Conservation (phyloP, 2,113 vertebrate species). For the Rattus rattus region DNA sequence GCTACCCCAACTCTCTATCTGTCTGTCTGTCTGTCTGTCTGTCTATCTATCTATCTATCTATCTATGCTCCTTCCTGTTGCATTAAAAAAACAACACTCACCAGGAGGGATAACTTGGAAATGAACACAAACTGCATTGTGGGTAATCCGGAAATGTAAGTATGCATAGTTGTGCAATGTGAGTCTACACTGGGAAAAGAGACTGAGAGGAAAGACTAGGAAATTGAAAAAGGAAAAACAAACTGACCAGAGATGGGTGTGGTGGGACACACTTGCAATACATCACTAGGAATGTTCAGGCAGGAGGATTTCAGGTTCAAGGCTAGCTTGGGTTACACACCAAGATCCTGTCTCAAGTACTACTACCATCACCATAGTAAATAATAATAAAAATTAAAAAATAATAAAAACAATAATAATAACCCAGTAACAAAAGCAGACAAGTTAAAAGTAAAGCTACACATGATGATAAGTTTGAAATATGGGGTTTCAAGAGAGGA, state of each 20-base stretch:
- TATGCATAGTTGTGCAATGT: neutral
- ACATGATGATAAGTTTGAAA: neutral
- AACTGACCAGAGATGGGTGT: neutral
- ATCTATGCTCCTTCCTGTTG: too few relatives aligned
- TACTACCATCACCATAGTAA: neutral
- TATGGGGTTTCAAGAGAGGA: neutral
- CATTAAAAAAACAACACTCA: too few relatives aligned
- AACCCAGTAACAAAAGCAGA: neutral
- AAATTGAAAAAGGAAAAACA: neutral
- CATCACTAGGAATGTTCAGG: neutral
- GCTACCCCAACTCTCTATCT: too few relatives aligned
- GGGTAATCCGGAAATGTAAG: neutral
- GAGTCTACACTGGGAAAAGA: neutral
- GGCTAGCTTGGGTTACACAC: neutral
- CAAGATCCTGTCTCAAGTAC: neutral
- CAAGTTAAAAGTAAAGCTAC: neutral
- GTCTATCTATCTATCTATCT: too few relatives aligned
- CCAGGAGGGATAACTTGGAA: accelerated
- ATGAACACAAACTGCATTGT: neutral
- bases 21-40: too few relatives aligned
- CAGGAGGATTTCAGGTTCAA: neutral
- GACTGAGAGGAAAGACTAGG: neutral
- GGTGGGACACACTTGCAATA: neutral
- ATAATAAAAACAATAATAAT: neutral
- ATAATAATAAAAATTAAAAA: neutral